phyloP scores from a whole-genome alignment of 2,888 invertebrate species.

The Ephialtes manifestator region DNA sequence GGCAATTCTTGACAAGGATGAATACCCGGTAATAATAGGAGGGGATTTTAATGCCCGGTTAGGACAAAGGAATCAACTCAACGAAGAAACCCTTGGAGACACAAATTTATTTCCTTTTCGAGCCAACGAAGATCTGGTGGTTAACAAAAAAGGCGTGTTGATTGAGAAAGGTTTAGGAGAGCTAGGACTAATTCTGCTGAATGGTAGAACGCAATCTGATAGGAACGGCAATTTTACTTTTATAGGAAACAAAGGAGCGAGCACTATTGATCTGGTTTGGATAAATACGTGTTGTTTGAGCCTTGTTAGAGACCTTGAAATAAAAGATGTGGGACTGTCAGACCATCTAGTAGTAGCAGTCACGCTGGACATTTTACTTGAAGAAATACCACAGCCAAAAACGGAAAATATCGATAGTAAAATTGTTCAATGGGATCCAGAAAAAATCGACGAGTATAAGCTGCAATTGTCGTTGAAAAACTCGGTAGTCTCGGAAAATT shows the following conservation, averaged over 20 bases:
- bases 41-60: neutral
- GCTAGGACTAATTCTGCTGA: conserved; percentile 29
- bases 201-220: conserved; percentile 34
- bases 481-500: neutral
- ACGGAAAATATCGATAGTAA: neutral
- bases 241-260: conserved; percentile 1
- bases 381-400: neutral
- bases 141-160: neutral
- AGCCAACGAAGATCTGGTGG: neutral
- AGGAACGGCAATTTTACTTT: conserved; percentile 12
- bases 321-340: conserved; percentile 15
- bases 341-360: conserved; percentile 12
- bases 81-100: neutral
- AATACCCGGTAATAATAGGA: neutral
- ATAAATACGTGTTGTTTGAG: neutral
- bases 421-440: neutral
- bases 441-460: neutral
- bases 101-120: neutral
- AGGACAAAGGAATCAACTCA: neutral
- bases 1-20: neutral
- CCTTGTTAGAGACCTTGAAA: neutral
- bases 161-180: conserved; percentile 1
- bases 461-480: neutral
- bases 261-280: neutral
- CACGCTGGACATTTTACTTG: neutral